Conservation (phyloP, 1,140 invertebrate genomes). For the Vanessa tameamea region DNA sequence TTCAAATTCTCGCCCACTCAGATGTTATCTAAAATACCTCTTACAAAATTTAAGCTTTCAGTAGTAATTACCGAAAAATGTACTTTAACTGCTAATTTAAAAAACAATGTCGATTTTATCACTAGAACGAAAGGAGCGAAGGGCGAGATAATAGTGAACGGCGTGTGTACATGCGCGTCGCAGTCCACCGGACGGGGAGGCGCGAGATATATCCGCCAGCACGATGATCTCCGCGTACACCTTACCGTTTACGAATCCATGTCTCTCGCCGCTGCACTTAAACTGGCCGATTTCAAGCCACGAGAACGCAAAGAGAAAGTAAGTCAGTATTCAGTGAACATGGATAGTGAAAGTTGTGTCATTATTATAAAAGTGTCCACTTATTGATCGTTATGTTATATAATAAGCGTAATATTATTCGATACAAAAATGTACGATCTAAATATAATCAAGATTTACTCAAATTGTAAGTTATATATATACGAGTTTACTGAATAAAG, state of each 20-base stretch:
- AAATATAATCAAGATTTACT: no score
- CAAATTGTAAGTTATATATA: no score
- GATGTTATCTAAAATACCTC: no score
- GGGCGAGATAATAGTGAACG: constrained; percentile 80
- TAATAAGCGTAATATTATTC: background rate
- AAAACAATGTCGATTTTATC: constrained; percentile 20
- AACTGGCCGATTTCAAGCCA: constrained; percentile 84
- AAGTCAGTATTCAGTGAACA: constrained; percentile 32
- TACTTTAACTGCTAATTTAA: background rate
- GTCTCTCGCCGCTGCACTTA: constrained; percentile 90
- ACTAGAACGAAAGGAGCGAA: constrained; percentile 80
- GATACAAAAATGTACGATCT: background rate
- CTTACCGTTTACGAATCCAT: constrained; percentile 92
- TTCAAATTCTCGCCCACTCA: no score
- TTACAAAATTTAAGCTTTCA: no score
- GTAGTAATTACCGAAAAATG: no score
- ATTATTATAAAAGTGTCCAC: background rate
- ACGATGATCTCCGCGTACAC: constrained; percentile 90
- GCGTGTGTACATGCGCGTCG: constrained; percentile 63
- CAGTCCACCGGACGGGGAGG: constrained; percentile 64
- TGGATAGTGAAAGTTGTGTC: constrained; percentile 38
- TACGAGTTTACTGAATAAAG: no score
- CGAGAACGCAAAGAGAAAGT: constrained; percentile 84
- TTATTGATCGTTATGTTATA: background rate
- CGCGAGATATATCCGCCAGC: constrained; percentile 92